Base-by-base conservation (phyloP, 2,113 vertebrate genomes). In the Dinomys branickii region DNA sequence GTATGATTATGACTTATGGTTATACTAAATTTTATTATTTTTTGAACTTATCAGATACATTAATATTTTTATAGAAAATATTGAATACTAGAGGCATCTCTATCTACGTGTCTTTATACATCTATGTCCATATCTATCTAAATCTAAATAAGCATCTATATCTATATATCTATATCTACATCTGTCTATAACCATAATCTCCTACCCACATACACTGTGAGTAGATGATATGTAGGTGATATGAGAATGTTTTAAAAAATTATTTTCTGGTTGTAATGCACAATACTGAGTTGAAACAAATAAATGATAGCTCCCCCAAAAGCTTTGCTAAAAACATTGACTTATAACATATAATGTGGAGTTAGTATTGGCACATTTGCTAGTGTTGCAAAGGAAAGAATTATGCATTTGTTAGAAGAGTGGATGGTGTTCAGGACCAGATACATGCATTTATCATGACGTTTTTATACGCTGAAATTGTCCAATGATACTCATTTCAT, bases 381-480 rank as follows among this genome's bases (percentile, higher is more conserved):
- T 75, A 24, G 54, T 50, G 75, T 35, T 90, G 52, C 47, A 83
- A 80, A 80, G 59, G 10, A 80, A 80, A 88, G 6, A 47, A 7
- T 14, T 38, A 22, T 47, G 50, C 67, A 69, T 93, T 88, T 75
- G 20, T 88, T 91, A 91, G 80, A 47, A 88, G 73, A 81, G 77
- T 24, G 35, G 44, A 67, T 22, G 65, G 22, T 33, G 54, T 84
- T 10, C 11, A 63, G 38, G 82, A 41, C 78, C 47, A 84, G 83
- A 84, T 28, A 3, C 10, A n/a, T 41, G 28, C 69, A 35, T 35
- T 59, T 59, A 24, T 84, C 12, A 3, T 52, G 75, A 33, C 41
- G 65, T 77, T 93, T 93, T 94, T 80, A 85, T 65, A 24, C 81
- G 9, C 77, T 95, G 35, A 89, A 3, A 85, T 93, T 47, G 19